Evolutionary conservation across 2,888 invertebrate species (phyloP), one percentile per base, ranked within the genome.

Genomic region (Drosophila mayaguana): DNA sequence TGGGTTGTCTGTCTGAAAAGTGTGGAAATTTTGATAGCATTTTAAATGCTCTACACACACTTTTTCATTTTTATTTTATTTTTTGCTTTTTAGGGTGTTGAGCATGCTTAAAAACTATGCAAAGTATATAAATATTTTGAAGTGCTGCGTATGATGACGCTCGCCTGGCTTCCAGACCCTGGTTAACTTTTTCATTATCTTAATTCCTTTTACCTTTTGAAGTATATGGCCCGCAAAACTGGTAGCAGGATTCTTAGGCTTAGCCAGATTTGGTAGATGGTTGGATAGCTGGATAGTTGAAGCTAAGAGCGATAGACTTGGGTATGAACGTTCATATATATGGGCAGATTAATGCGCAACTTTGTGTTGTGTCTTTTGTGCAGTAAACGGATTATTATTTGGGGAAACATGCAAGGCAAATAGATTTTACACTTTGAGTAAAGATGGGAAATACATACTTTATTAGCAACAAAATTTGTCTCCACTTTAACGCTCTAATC

Each of bases 21-120:
- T 67, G 64, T 64, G 51, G 57, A 66, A 69, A 68, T 66, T 65
- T 63, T 74, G 63, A 62, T 65, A 51, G 73, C 78, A 62, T 66
- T 78, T 80, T 72, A 67, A 65, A 70, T 75, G 77, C 70, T 63
- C 75, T 77, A 65, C 45, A 56, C 48, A 68, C 61, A 16, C 18
- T 16, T 20, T 40, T 54, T 38, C 38, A 14, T 38, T 54, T 38
- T n/a, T 32, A 6, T 18, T 32, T 12, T 14, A 18, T 4, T 51
- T 34, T 11, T 62, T 51, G 36, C 38, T 7, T 43, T 43, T 43
- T 12, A 12, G 64, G 46, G 60, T 60, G 56, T 50, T 46, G 45
- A 40, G 46, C 14, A 34, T 28, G 43, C n/a, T 59, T 40, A 53
- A 40, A 46, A 32, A 28, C 38, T 54, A 25, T 43, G 73, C 42